Evolutionary conservation across 2,888 invertebrate species (phyloP), one percentile per base, ranked within the genome.

Genomic region (Tanytarsus gracilentus): DNA sequence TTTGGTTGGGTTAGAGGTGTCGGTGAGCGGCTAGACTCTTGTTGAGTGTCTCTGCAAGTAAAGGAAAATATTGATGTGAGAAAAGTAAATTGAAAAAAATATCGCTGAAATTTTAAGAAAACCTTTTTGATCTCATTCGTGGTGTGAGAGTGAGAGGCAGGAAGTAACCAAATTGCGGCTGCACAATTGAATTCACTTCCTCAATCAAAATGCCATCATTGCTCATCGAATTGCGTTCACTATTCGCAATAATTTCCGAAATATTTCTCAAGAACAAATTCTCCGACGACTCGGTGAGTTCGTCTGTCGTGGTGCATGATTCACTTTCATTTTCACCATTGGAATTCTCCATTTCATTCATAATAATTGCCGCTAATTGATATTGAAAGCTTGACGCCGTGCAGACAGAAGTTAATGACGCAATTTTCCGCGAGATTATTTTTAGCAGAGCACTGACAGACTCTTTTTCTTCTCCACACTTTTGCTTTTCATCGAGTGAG

Each of bases 271-370:
- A 18, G 16, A 58, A 58, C 8, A 48, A 40, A 48, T 58, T 48
- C 39, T 58, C 58, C 1, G 58, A 48, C 6, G 58, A 58, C 30
- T 58, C 48, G n/a, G 58, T 30, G 21, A 58, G 23, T 21, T 58
- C 58, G 16, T 58, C 58, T 30, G 4, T 23, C 11, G 30, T 23
- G n/a, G n/a, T n/a, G n/a, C n/a, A n/a, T n/a, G n/a, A n/a, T 11
- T 44, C 58, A 58, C 58, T 58, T 48, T 58, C 58, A 21, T 44
- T 58, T 48, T 58, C 58, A 40, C 27, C 27, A 14, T 21, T 52
- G 21, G 30, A 21, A 16, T 21, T 36, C 25, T 25, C 49, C 49
- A 49, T 49, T 49, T 49, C 26, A n/a, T n/a, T n/a, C n/a, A n/a
- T n/a, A n/a, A n/a, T 55, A 40, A 53, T 55, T 39, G 14, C n/a